Base-by-base conservation (phyloP, 1,140 invertebrate species). In the Ostrea edulis region DNA sequence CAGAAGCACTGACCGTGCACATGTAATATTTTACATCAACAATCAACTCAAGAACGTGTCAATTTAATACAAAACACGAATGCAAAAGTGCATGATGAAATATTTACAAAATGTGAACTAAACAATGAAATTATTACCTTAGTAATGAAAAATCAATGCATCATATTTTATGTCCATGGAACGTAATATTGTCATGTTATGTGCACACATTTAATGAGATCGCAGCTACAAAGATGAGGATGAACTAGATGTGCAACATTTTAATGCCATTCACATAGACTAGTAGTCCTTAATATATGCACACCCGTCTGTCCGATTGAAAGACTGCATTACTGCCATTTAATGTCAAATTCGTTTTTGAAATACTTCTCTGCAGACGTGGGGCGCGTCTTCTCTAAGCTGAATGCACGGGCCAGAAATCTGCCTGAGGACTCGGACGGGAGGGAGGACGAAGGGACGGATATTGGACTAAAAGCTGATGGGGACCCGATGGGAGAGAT, bases 281-380 rank as follows among this genome's bases (percentile, higher is more conserved):
- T 62, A 62, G 35, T 44, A 44, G 55, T 17, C 14, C 55, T 17
- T 62, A n/a, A n/a, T n/a, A n/a, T 62, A 62, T 62, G 7, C n/a
- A 62, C 55, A 77, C 68, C 68, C 68, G 68, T 77, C 29, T 71
- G 14, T 29, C 68, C 68, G 14, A 35, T 29, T 29, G 55, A 62
- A 62, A 62, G 55, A 62, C 55, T 35, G 35, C 9, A 22, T 83
- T 54, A 83, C n/a, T 83, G 44, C 82, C 82, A 83, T 83, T 83
- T 83, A n/a, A 54, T 52, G 52, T 83, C 82, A 83, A 83, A 83
- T 83, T 83, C 82, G 51, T 83, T 53, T n/a, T 83, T 83, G 52
- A 83, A 54, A 22, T 53, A 52, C 52, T 83, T 83, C 20, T 83
- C 82, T 52, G 44, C 82, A 51, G 82, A 83, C 5, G 22, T 83